phyloP scores from a whole-genome alignment of 2,888 invertebrate species.

The Ennomos erosarius region DNA sequence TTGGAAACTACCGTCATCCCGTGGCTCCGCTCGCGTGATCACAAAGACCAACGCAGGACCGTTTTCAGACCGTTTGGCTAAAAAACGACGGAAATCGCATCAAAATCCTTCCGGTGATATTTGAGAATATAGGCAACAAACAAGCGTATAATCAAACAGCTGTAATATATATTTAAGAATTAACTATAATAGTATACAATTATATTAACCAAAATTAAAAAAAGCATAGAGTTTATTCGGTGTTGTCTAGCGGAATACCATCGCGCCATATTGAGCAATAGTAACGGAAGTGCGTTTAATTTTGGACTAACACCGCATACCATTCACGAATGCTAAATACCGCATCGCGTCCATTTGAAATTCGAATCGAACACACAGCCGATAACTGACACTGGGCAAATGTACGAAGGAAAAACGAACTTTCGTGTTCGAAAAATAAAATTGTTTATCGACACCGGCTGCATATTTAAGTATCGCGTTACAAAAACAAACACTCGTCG shows the following conservation, averaged over 20 bases:
- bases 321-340: constrained; percentile 60
- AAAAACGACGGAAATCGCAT: no score
- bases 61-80: no score
- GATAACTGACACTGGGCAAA: constrained; percentile 43
- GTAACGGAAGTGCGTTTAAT: constrained; percentile 63
- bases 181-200: no score
- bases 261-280: constrained; percentile 50
- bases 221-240: no score
- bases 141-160: no score
- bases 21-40: no score
- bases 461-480: constrained; percentile 3
- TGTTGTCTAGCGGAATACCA: constrained; percentile 42
- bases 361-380: constrained; percentile 44
- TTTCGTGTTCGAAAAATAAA: constrained; percentile 32
- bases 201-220: no score
- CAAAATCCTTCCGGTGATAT: no score
- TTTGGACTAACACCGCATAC: constrained; percentile 64
- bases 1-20: no score
- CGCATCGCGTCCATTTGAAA: constrained; percentile 41
- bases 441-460: constrained; percentile 22
- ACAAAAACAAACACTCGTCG: constrained; percentile 11
- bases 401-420: constrained; percentile 28
- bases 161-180: no score
- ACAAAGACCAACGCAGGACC: no score
- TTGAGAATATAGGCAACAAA: no score